Evolutionary conservation across 2,888 invertebrate genomes (phyloP).

Genomic region (Caenorhabditis sp.): DNA sequence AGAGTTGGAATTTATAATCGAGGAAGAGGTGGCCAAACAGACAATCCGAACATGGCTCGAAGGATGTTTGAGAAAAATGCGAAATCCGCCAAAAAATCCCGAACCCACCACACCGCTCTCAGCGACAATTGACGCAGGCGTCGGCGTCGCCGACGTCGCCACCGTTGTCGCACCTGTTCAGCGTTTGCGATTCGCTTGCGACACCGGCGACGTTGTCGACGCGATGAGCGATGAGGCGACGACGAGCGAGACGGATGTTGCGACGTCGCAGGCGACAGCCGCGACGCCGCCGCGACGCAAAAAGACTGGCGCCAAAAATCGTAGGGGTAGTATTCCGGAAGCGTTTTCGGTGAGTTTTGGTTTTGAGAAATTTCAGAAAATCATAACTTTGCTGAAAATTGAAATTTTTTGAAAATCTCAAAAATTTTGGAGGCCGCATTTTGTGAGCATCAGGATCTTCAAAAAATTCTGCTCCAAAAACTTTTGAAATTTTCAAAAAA

Average conservation of each 20-base stretch:
- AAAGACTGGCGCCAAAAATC: conserved; percentile 43
- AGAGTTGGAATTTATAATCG: conserved; percentile 97
- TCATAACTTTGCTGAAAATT: neutral
- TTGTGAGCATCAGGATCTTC: neutral
- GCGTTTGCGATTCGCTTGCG: conserved; percentile 17
- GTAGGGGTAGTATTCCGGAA: conserved; percentile 57
- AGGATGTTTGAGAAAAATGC: conserved; percentile 92
- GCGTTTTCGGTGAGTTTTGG: conserved; percentile 38
- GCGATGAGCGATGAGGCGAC: neutral
- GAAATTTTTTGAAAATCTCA: neutral
- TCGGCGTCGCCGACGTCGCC: conserved; percentile 25
- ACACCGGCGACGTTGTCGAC: neutral
- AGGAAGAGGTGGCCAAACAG: conserved; percentile 89
- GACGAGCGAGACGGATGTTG: no score
- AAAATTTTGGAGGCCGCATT: no score
- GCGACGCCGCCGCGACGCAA: conserved; percentile 37
- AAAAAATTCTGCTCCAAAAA: neutral
- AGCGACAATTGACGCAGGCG: conserved; percentile 16
- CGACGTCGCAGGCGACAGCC: conserved; percentile 31
- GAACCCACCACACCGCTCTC: neutral
- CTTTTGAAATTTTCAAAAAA: no score
- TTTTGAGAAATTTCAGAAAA: neutral
- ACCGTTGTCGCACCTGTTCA: no score
- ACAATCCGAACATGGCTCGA: conserved; percentile 98
- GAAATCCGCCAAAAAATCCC: conserved; percentile 71